Evolutionary conservation across 2,113 vertebrate genomes (phyloP).

Genomic region (Hyaena hyaena): DNA sequence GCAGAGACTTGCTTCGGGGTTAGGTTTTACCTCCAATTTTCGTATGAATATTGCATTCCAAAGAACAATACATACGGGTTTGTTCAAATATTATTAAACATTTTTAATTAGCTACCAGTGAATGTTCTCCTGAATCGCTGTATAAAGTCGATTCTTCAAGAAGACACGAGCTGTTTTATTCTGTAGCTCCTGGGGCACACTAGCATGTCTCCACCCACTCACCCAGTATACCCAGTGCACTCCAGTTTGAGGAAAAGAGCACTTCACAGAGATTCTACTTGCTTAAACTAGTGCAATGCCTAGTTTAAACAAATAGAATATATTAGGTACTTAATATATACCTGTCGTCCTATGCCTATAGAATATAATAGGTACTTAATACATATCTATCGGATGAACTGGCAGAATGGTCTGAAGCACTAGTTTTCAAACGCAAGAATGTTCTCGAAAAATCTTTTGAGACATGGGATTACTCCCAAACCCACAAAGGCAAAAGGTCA

Average conservation of each 20-base stretch:
- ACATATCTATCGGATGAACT: slow-evolving; percentile 28
- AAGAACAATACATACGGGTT: slow-evolving; percentile 34
- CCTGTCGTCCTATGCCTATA: too few relatives aligned
- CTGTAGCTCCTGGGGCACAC: neutral
- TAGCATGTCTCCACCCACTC: neutral
- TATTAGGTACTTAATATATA: too few relatives aligned
- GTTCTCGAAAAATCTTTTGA: slow-evolving; percentile 20
- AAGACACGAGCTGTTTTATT: slow-evolving; percentile 46
- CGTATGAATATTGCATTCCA: neutral
- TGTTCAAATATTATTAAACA: slow-evolving; percentile 24
- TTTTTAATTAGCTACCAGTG: slow-evolving; percentile 20
- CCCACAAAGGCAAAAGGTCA: slow-evolving; percentile 38
- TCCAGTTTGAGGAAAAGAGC: neutral
- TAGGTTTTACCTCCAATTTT: slow-evolving; percentile 29
- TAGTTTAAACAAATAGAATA: neutral
- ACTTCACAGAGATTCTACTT: neutral
- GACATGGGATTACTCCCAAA: slow-evolving; percentile 9
- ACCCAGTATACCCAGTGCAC: neutral
- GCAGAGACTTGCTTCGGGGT: neutral
- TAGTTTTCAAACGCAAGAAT: slow-evolving; percentile 39
- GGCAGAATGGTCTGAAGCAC: slow-evolving; percentile 18
- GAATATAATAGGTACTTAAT: too few relatives aligned
- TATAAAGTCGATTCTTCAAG: slow-evolving; percentile 7
- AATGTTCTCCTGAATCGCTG: slow-evolving; percentile 26
- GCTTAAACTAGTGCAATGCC: neutral